Percentiles rank a stretch among this genome's conserved stretches.
Conservation (phyloP, 2,797 vertebrate species). For the Etheostoma perlongum region DNA sequence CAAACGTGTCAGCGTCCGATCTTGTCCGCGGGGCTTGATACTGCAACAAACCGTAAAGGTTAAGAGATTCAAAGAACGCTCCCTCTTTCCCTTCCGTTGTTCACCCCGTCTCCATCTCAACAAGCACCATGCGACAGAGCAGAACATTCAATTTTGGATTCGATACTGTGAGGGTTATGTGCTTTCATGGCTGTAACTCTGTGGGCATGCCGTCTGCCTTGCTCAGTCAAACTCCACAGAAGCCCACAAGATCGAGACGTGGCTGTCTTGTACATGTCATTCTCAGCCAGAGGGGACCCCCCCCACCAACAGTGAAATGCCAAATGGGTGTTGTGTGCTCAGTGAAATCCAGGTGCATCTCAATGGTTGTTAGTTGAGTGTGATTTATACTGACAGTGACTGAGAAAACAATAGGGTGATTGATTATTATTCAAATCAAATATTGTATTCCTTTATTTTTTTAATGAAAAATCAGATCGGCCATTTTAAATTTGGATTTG, state of each 20-base stretch:
- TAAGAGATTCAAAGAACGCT: constrained; percentile 89
- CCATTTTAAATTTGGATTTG: constrained; percentile 19
- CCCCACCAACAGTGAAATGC: background rate
- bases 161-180: constrained; percentile 75
- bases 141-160: constrained; percentile 82
- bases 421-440: background rate
- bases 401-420: background rate
- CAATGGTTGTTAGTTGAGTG: background rate
- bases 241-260: constrained; percentile 70
- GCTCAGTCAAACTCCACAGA: constrained; percentile 71
- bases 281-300: constrained; percentile 1
- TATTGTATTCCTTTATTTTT: background rate
- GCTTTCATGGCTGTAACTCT: constrained; percentile 79
- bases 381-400: background rate
- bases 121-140: constrained; percentile 79
- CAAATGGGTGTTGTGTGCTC: background rate
- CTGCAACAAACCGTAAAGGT: constrained; percentile 89
- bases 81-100: constrained; percentile 12
- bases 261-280: constrained; percentile 46
- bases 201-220: constrained; percentile 74
- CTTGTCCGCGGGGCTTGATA: constrained; percentile 88
- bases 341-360: constrained; percentile 13
- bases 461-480: background rate
- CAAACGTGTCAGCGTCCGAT: constrained; percentile 92
- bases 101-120: constrained; percentile 79